Conservation (phyloP, 2,797 vertebrate genomes). For the Steatocranus sp. region DNA sequence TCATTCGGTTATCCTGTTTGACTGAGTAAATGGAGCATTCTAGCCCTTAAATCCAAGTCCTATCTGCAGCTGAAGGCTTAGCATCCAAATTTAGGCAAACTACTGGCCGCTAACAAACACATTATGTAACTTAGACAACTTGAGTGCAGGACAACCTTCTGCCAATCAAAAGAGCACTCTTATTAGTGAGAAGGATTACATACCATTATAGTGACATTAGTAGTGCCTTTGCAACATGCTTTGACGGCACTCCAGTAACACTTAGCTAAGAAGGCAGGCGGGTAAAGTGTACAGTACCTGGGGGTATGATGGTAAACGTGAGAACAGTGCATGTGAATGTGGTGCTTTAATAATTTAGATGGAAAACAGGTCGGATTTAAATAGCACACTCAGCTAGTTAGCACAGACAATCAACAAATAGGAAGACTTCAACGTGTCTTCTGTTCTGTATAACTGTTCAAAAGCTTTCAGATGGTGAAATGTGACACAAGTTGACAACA, state of each 20-base stretch:
- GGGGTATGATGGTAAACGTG: constrained; percentile 42
- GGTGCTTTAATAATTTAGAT: constrained; percentile 74
- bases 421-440: neutral
- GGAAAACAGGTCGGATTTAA: constrained; percentile 64
- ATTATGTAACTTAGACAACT: neutral
- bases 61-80: neutral
- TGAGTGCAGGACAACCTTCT: neutral
- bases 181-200: neutral
- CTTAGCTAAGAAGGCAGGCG: constrained; percentile 35
- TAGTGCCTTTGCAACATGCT: neutral
- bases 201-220: neutral
- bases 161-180: neutral
- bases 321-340: constrained; percentile 35
- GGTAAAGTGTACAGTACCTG: constrained; percentile 43
- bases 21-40: neutral
- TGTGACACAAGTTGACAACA: neutral
- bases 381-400: constrained; percentile 33
- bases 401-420: constrained; percentile 4
- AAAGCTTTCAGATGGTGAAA: neutral
- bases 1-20: neutral
- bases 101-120: neutral
- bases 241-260: neutral
- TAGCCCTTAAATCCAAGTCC: neutral
- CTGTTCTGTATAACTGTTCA: neutral
- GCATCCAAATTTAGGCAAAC: neutral